These are phyloP conservation scores for Threskiornis aethiopicus DNA, from an alignment of 2,797 vertebrate genomes.

Conservation along the genomic window DNA sequence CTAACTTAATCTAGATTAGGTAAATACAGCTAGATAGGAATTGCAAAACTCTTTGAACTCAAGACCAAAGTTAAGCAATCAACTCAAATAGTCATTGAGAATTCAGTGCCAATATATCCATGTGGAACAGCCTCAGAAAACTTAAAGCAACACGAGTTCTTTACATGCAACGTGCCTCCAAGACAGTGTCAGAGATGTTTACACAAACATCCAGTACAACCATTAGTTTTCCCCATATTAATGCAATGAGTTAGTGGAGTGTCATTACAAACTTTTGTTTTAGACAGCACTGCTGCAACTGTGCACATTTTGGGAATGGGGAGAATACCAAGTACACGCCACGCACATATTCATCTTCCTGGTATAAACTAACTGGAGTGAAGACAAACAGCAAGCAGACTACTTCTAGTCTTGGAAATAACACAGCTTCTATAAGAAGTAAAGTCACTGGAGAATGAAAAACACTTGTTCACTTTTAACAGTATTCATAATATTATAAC, in stretches of 20 bases:
- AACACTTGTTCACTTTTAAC: background rate
- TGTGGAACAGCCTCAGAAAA: background rate
- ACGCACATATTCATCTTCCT: background rate
- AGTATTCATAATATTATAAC: background rate
- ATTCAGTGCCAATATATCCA: background rate
- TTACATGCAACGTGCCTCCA: background rate
- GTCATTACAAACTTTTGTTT: background rate
- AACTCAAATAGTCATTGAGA: background rate
- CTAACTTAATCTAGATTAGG: background rate
- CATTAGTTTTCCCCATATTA: background rate
- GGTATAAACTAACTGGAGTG: background rate
- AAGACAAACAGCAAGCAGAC: background rate
- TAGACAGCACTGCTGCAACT: background rate
- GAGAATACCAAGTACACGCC: background rate
- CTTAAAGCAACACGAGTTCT: background rate
- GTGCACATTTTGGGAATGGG: fast-evolving
- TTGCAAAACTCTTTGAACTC: background rate
- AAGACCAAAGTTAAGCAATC: background rate
- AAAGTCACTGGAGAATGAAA: background rate
- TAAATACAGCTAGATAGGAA: background rate
- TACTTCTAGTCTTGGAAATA: background rate
- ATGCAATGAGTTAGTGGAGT: background rate
- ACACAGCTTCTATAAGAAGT: background rate
- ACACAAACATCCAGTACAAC: background rate
- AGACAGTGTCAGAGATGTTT: background rate